A percentile compares a stretch with the other conserved stretches of the same genome.
phyloP scores from a whole-genome alignment of 2,113 vertebrate genomes.

The Arothron firmamentum region DNA sequence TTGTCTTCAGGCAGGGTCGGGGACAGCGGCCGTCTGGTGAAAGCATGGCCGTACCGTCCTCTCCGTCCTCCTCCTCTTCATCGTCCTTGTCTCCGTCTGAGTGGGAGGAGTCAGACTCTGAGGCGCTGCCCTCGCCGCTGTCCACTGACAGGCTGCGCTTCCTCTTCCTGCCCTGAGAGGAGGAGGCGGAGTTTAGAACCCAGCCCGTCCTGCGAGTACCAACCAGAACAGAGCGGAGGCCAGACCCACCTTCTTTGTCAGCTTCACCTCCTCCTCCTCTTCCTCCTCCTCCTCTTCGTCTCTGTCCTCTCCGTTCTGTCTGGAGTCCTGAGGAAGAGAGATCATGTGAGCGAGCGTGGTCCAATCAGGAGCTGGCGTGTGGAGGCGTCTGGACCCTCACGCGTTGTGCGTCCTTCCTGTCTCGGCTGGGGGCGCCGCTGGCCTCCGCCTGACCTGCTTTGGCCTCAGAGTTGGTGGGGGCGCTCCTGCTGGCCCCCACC shows the following conservation, averaged over 20 bases:
- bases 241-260: constrained; percentile 46
- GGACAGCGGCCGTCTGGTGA: too few relatives aligned
- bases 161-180: constrained; percentile 77
- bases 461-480: not conserved
- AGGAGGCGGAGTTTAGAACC: constrained; percentile 3
- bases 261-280: constrained; percentile 49
- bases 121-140: constrained; percentile 69
- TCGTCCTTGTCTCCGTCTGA: constrained; percentile 61
- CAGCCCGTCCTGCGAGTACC: fast-evolving
- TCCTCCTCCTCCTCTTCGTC: constrained; percentile 42
- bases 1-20: too few relatives aligned
- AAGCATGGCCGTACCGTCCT: constrained; percentile 5
- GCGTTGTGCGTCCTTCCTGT: not conserved
- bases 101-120: constrained; percentile 76
- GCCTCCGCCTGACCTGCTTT: not conserved
- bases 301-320: constrained; percentile 39
- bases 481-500: not conserved
- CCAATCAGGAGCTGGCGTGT: not conserved
- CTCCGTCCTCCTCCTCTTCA: constrained; percentile 57
- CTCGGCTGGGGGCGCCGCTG: not conserved
- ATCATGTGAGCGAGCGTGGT: not conserved
- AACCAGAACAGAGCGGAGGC: fast-evolving
- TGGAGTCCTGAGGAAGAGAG: not conserved
- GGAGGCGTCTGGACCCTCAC: constrained; percentile 4
- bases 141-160: constrained; percentile 77